These are phyloP conservation scores for Labia minor DNA, from an alignment of 2,888 invertebrate genomes.

Conservation along the genomic window DNA sequence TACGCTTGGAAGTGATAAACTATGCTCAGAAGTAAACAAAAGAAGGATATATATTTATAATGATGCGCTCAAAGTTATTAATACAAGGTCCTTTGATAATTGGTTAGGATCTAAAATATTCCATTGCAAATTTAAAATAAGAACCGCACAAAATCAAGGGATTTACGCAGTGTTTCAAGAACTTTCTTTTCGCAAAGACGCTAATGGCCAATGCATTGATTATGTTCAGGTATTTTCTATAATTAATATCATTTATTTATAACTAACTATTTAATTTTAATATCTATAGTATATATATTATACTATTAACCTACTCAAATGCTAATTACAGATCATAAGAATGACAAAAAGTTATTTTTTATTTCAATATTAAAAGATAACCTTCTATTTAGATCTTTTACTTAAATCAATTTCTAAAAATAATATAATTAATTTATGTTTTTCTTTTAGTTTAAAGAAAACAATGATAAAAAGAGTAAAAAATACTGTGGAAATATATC, in stretches of 20 bases:
- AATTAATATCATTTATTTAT: no score
- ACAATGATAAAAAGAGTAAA: not conserved
- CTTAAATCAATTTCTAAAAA: no score
- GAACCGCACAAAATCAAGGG: not conserved
- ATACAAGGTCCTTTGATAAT: not conserved
- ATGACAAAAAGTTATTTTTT: no score
- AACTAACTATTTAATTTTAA: no score
- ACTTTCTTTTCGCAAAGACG: not conserved
- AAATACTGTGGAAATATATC: not conserved
- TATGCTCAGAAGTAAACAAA: not conserved
- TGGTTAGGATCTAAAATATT: not conserved
- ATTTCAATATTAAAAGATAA: no score
- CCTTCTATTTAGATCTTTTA: no score
- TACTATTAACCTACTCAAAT: no score
- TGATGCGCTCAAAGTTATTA: not conserved
- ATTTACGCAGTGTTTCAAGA: not conserved
- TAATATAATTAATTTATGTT: no score
- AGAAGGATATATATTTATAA: not conserved
- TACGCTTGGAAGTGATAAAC: not conserved
- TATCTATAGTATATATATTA: not conserved
- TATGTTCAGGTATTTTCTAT: not conserved
- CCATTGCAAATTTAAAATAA: not conserved
- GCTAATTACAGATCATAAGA: no score
- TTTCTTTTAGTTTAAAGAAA: not conserved
- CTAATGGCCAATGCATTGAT: not conserved